A percentile compares a stretch with the other conserved stretches of the same genome.
Conservation (phyloP, 1,140 invertebrate genomes). For the Calephelis virginiensis region DNA sequence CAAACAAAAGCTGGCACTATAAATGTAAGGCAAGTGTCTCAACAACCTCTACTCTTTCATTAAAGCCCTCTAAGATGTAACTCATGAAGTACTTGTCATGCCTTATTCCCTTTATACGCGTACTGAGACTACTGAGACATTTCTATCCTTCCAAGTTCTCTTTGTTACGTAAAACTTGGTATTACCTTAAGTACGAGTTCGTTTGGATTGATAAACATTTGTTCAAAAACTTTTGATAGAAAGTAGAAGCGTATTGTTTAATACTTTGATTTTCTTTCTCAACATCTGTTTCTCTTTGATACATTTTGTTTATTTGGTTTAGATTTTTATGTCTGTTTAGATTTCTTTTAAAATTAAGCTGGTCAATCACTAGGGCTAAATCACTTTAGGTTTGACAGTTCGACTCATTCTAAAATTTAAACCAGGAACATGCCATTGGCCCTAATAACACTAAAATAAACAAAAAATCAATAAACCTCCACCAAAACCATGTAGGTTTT, state of each 20-base stretch:
- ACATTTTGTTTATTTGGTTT: background rate
- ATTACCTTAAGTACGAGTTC: conserved; percentile 10
- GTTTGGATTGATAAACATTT: conserved; percentile 3
- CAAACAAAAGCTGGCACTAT: conserved; percentile 27
- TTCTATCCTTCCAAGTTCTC: conserved; percentile 29
- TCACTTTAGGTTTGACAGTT: too few relatives aligned
- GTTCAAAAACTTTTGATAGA: conserved; percentile 9
- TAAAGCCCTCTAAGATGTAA: conserved; percentile 40
- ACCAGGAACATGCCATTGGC: too few relatives aligned
- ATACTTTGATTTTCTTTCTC: background rate
- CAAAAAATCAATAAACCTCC: too few relatives aligned
- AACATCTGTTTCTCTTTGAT: background rate
- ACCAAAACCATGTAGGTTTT: too few relatives aligned
- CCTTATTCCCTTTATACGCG: conserved; percentile 32
- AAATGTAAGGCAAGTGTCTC: conserved; percentile 51
- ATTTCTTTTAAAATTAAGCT: too few relatives aligned
- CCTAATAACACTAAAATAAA: too few relatives aligned
- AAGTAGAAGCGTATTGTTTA: background rate
- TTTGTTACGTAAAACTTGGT: conserved; percentile 29
- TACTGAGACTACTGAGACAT: conserved; percentile 21
- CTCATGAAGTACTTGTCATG: conserved; percentile 41
- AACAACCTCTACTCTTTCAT: conserved; percentile 44
- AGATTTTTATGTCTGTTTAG: background rate
- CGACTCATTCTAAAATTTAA: too few relatives aligned
- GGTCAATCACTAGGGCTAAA: too few relatives aligned